Evolutionary conservation across 2,888 invertebrate genomes (phyloP), one percentile per base, ranked within the genome.

Genomic region (Ecliptopera silaceata): DNA sequence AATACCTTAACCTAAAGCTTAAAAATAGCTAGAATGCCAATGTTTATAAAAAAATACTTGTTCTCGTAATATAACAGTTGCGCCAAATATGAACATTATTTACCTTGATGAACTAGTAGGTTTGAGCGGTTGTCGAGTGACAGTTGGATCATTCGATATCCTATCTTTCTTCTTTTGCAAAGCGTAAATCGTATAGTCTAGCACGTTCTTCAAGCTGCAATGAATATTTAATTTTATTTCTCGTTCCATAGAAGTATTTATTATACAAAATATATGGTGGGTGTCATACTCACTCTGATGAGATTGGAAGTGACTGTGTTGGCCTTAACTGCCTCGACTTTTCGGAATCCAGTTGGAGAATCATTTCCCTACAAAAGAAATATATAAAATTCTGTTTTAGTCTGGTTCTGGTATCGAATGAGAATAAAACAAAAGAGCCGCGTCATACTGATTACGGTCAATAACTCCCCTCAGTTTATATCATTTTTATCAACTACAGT

Each of bases 281-380:
- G 10, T 18, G 0, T 26, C 36, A 18, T 18, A 64, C 66, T 22
- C 17, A 66, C 66, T 64, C 66, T 45, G 66, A 61, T 41, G 64
- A 63, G 12, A 89, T 83, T 11, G 91, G 91, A 56, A 91, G 70
- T 8, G 91, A 91, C 61, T 88, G 88, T 15, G 91, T 91, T 1
- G 90, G 84, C 65, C 91, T 79, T 38, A 91, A 71, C 56, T 86
- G 83, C 69, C 91, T 80, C 29, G 87, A 82, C 61, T 88, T 85
- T 62, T 91, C 91, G 54, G 83, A 77, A 59, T 86, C 88, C 65
- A 84, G 79, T 71, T 86, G 84, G 64, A 86, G 77, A 48, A 86
- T 69, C 67, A 65, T 71, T 59, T 70, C 69, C 51, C 71, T 68
- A 59, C 38, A 66, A 65, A 36, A 31, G n/a, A n/a, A 45, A 43